Evolutionary conservation across 2,113 vertebrate genomes (phyloP), one percentile per base, ranked within the genome.

Genomic region (Pseudolaguvia tuberculata): DNA sequence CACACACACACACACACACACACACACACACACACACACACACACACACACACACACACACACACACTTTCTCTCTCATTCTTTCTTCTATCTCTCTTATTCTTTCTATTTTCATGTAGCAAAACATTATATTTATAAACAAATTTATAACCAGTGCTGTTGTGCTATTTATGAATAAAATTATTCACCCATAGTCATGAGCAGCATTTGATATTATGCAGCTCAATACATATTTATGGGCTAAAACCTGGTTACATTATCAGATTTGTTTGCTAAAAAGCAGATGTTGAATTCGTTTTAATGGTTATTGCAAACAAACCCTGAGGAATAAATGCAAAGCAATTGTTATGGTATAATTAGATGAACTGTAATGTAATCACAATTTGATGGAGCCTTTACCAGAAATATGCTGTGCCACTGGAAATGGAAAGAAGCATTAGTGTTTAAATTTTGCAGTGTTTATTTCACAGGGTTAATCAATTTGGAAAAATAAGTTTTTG

Each of bases 231-330:
- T 58, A 59, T 56, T 25, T 6, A 56, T 4, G 55, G 25, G 51
- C 15, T 66, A 31, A 45, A 55, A 29, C 67, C 50, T 55, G 67
- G 20, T 53, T 55, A 23, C n/a, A 25, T 70, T 56, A 70, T 21
- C 53, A 47, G 9, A 47, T 71, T 23, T 57, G 23, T 71, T 71
- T 21, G 47, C 20, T 18, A 52, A 1, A 7, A 23, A 39, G 13
- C 29, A 71, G 35, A 71, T 42, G 52, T 3, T 23, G 4, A 15
- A 35, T 47, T 20, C 18, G n/a, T 53, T 70, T 70, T 21, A 2
- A 17, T 65, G 42, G 62, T 66, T 47, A 48, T 17, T 66, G 17
- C 42, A 66, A 48, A 63, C 31, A 65, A 66, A 25, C 21, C 39
- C 21, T 42, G 47, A 18, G 62, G 13, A 25, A 66, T 6, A 65